Percentiles rank a stretch among this genome's conserved stretches.
These are phyloP conservation scores for Ovis aries DNA, from an alignment of 2,113 vertebrate genomes.

Conservation along the genomic window ARS-UI_Ramb_v3.0 NC_056068.1:82368501-82369000, in stretches of 20 bases:
- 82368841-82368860: background rate
- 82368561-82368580: background rate
- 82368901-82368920: background rate
- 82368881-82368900: background rate
- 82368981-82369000: background rate
- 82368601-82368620: background rate
- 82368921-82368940: background rate
- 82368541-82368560: background rate
- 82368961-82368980: too few species aligned
- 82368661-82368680: background rate
- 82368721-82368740: background rate
- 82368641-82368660: background rate
- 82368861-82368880: background rate
- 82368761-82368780: background rate
- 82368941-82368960: rapidly evolving
- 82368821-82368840: background rate
- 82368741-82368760: rapidly evolving
- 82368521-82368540: background rate
- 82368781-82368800: background rate
- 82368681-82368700: background rate
- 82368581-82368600: rapidly evolving
- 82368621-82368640: background rate
- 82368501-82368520: background rate
- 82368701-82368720: background rate
- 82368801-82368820: background rate